Conservation (phyloP, 1,140 invertebrate genomes). For the Zelostemma sp. region DNA sequence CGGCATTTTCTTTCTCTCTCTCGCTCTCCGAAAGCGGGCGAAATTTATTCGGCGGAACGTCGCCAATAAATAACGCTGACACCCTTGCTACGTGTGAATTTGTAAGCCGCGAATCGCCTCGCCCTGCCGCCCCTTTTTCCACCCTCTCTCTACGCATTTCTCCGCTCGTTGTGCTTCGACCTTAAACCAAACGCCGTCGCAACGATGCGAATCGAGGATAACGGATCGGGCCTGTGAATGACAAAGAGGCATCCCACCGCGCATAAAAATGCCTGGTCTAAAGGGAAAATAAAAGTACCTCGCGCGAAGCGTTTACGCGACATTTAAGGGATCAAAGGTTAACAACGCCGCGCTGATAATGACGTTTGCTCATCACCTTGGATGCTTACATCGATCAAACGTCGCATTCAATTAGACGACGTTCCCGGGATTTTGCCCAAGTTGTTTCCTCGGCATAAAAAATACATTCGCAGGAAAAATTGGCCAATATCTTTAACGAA, state of each 20-base stretch:
- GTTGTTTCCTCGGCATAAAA: no score
- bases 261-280: constrained; percentile 32
- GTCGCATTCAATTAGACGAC: no score
- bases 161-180: constrained; percentile 31
- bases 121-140: constrained; percentile 19
- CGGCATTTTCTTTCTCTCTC: constrained; percentile 15
- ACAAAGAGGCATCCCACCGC: constrained; percentile 31
- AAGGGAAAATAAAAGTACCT: constrained; percentile 30
- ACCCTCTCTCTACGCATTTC: constrained; percentile 31
- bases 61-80: constrained; percentile 49
- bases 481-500: no score
- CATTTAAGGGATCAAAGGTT: constrained; percentile 37
- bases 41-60: constrained; percentile 49
- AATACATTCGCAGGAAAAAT: no score
- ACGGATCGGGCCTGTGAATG: constrained; percentile 44
- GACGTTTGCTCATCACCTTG: constrained; percentile 11
- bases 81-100: constrained; percentile 49
- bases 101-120: constrained; percentile 45
- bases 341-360: constrained; percentile 17
- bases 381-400: no score
- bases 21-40: constrained; percentile 35
- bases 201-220: constrained; percentile 33
- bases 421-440: no score
- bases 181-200: constrained; percentile 42
- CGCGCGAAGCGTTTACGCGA: constrained; percentile 39